These are phyloP conservation scores for Platerodrilus igneus DNA, from an alignment of 2,888 invertebrate genomes.

Conservation along the genomic window DNA sequence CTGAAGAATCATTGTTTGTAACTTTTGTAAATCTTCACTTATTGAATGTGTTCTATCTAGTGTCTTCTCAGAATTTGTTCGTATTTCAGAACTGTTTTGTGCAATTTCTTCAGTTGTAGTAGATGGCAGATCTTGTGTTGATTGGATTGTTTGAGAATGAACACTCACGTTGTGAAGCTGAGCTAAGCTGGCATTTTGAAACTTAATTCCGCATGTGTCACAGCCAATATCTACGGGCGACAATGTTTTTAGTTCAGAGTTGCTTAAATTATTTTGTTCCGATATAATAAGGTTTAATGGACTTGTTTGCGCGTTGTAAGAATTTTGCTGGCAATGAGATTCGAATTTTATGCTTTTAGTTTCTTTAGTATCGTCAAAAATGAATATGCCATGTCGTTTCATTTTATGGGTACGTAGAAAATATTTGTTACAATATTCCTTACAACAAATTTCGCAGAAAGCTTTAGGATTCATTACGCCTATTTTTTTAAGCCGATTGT, in stretches of 20 bases:
- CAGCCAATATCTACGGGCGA: constrained; percentile 50
- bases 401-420: constrained; percentile 88
- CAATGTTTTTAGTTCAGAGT: constrained; percentile 48
- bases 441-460: constrained; percentile 90
- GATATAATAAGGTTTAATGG: constrained; percentile 74
- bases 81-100: constrained; percentile 19
- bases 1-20: constrained; percentile 88
- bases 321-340: constrained; percentile 42
- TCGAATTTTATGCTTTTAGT: constrained; percentile 39
- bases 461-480: constrained; percentile 83
- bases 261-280: constrained; percentile 52
- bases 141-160: constrained; percentile 37
- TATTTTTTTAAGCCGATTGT: constrained; percentile 70
- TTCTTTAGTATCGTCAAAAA: constrained; percentile 56
- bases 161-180: constrained; percentile 46
- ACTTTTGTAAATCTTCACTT: constrained; percentile 79
- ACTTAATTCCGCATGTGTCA: constrained; percentile 51
- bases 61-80: constrained; percentile 19
- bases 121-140: constrained; percentile 21
- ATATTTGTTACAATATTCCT: constrained; percentile 91
- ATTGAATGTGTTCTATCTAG: constrained; percentile 55
- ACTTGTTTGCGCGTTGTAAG: constrained; percentile 58
- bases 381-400: constrained; percentile 82
- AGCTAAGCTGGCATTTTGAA: constrained; percentile 49
- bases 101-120: constrained; percentile 16